These are phyloP conservation scores for Monomorium pharaonis DNA, from an alignment of 1,140 invertebrate genomes.

Conservation along the genomic window DNA sequence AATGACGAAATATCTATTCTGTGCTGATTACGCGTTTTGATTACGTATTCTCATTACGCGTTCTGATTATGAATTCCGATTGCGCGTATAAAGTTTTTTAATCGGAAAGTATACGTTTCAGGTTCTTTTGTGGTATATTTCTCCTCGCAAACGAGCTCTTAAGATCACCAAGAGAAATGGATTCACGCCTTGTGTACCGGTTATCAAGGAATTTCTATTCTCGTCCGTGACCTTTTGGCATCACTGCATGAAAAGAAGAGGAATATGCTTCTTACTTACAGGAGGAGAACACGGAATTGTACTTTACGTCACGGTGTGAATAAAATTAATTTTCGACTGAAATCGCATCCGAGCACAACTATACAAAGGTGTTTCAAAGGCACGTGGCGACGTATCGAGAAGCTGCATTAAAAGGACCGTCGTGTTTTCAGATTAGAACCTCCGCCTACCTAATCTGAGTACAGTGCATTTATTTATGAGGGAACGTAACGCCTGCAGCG, in stretches of 20 bases:
- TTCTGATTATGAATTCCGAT: conserved; percentile 1
- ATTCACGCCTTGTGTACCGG: conserved; percentile 26
- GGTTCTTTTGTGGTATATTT: conserved; percentile 38
- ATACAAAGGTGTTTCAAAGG: not conserved
- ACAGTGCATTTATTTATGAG: conserved; percentile 26
- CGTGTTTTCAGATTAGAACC: conserved; percentile 76
- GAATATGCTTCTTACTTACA: conserved; percentile 5
- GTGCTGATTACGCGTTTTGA: not conserved
- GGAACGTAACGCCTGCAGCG: not conserved
- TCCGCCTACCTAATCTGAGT: conserved; percentile 31
- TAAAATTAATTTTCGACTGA: conserved; percentile 72
- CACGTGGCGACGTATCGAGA: conserved; percentile 40
- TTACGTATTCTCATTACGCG: not conserved
- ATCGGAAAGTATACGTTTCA: not conserved
- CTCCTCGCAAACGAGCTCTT: conserved; percentile 40
- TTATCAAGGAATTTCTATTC: conserved; percentile 19
- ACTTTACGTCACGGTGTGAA: conserved; percentile 71
- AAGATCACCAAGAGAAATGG: conserved; percentile 66
- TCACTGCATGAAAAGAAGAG: not conserved
- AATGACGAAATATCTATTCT: conserved; percentile 28
- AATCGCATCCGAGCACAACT: conserved; percentile 30
- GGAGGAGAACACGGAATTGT: conserved; percentile 62
- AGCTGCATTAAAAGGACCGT: conserved; percentile 71
- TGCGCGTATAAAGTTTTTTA: not conserved
- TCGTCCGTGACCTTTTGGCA: conserved; percentile 23